These are phyloP conservation scores for Acanthosepion lycidas DNA, from an alignment of 2,888 invertebrate genomes.

Conservation along the genomic window DNA sequence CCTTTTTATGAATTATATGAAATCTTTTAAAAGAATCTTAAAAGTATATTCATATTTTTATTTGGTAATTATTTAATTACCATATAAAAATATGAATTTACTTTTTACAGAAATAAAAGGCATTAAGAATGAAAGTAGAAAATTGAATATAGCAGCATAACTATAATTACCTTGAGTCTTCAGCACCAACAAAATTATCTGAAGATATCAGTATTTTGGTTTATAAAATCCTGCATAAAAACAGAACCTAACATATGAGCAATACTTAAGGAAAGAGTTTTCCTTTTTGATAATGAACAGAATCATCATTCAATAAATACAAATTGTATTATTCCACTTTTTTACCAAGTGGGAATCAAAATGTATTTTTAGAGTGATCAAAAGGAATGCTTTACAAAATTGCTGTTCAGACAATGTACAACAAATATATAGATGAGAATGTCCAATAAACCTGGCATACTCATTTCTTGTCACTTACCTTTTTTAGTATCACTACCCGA, in stretches of 20 bases:
- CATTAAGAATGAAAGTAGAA: not conserved
- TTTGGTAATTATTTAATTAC: too few relatives aligned
- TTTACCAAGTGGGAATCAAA: not conserved
- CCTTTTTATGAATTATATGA: too few relatives aligned
- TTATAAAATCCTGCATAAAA: not conserved
- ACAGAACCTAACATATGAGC: not conserved
- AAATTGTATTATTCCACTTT: not conserved
- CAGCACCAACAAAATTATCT: too few relatives aligned
- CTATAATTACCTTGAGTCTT: too few relatives aligned
- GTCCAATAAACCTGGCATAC: not conserved
- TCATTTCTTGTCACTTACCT: not conserved
- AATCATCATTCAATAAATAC: not conserved
- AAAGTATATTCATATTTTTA: too few relatives aligned
- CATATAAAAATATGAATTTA: not conserved
- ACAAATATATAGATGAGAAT: not conserved
- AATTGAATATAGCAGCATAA: too few relatives aligned
- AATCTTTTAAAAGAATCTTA: not conserved
- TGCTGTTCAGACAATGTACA: not conserved
- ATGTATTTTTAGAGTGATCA: not conserved
- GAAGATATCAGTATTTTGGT: too few relatives aligned
- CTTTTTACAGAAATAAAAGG: not conserved
- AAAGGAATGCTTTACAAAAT: not conserved
- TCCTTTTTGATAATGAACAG: not conserved
- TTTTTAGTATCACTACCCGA: not conserved
- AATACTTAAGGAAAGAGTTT: not conserved